phyloP scores from a whole-genome alignment of 2,888 invertebrate genomes.

The Parelbella ahira region DNA sequence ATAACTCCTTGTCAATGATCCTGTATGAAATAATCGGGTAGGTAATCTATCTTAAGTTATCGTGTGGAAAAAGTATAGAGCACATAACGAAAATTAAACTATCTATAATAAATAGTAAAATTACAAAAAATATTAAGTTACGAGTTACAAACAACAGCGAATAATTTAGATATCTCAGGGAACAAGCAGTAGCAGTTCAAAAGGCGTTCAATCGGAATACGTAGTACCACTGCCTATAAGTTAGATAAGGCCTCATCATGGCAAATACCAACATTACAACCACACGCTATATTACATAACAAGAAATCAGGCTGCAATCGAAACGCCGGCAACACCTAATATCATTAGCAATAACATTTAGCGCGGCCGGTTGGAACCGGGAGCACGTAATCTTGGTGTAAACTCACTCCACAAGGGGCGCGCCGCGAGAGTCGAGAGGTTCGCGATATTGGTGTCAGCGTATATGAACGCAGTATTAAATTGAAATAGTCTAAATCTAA shows the following conservation, averaged over 20 bases:
- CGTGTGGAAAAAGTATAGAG: constrained; percentile 1
- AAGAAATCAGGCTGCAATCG: no score
- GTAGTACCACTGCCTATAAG: constrained; percentile 13
- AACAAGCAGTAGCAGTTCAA: constrained; percentile 7
- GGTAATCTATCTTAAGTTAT: no score
- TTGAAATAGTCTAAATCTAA: constrained; percentile 39
- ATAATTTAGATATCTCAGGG: constrained; percentile 7
- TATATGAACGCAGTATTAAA: constrained; percentile 23
- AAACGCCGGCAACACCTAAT: no score
- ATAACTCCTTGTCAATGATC: no score
- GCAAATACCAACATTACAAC: background rate
- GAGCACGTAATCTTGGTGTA: constrained; percentile 12
- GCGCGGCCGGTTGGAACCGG: no score
- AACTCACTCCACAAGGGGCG: constrained; percentile 12
- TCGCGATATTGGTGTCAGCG: constrained; percentile 13
- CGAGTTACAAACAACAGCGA: constrained; percentile 3
- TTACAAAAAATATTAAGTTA: constrained; percentile 5
- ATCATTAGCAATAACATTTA: no score
- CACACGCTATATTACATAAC: no score
- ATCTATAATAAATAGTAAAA: constrained; percentile 14
- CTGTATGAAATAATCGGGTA: no score
- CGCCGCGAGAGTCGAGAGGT: constrained; percentile 11
- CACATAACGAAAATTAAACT: constrained; percentile 8
- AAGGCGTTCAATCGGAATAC: constrained; percentile 3
- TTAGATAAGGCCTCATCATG: constrained; percentile 7